These are phyloP conservation scores for Nezara viridula DNA, from an alignment of 2,888 invertebrate genomes.

Conservation along the genomic window DNA sequence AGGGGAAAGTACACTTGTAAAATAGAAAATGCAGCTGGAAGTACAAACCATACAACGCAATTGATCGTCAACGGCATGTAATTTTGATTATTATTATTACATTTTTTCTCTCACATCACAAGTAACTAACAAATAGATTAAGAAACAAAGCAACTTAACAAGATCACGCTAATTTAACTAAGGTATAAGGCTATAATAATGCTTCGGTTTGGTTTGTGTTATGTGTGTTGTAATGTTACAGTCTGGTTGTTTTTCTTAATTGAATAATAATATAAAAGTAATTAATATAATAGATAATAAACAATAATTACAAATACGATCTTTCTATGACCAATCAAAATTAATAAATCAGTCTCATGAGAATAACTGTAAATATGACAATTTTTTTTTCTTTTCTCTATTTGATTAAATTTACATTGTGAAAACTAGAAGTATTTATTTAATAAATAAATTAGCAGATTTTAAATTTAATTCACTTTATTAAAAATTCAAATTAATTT, in stretches of 20 bases:
- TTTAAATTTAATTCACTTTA: not conserved
- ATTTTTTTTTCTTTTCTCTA: not conserved
- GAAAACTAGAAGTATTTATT: not conserved
- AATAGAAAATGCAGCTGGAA: constrained; percentile 80
- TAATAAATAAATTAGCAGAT: not conserved
- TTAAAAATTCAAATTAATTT: too few species aligned
- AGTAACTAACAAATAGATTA: constrained; percentile 45
- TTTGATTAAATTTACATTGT: not conserved
- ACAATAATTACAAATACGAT: not conserved
- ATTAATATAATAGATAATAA: not conserved
- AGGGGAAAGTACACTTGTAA: constrained; percentile 83
- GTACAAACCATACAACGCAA: constrained; percentile 76
- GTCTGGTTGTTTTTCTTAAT: not conserved
- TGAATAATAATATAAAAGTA: not conserved
- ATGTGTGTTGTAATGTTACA: constrained; percentile 27
- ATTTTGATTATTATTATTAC: constrained; percentile 54
- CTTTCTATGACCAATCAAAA: not conserved
- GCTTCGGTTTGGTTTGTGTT: constrained; percentile 52
- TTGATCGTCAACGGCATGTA: constrained; percentile 82
- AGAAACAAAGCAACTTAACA: constrained; percentile 32
- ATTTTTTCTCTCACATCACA: constrained; percentile 15
- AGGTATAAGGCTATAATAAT: constrained; percentile 39
- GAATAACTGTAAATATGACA: not conserved
- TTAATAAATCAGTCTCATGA: not conserved
- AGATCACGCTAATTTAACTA: constrained; percentile 41